Evolutionary conservation across 2,113 vertebrate genomes (phyloP).

Genomic region (Axis porcinus): DNA sequence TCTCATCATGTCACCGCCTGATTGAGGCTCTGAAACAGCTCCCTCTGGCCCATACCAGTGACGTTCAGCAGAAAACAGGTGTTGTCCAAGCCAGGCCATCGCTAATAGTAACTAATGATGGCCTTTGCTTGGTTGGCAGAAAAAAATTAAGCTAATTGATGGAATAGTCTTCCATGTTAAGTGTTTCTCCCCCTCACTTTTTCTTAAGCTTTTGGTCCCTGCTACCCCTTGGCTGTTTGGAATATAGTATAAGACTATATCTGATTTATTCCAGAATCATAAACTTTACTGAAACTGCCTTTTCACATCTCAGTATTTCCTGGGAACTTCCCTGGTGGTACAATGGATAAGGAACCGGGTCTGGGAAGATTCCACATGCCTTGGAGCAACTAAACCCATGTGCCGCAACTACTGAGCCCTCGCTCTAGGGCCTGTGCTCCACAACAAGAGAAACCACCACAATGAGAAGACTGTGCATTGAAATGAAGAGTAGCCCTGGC

Average conservation of each 20-base stretch:
- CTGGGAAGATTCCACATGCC: neutral
- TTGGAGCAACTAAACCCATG: neutral
- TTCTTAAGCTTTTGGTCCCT: neutral
- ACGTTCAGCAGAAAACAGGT: neutral
- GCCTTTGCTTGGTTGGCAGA: conserved; percentile 17
- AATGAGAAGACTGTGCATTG: neutral
- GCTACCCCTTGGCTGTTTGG: neutral
- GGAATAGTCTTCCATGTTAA: conserved; percentile 6
- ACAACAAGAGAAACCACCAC: neutral
- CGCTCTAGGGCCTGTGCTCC: neutral
- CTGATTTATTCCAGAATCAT: neutral
- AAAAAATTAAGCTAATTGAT: conserved; percentile 54
- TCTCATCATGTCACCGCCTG: conserved; percentile 47
- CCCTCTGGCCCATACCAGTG: conserved; percentile 25
- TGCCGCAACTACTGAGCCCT: neutral
- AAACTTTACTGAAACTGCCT: neutral
- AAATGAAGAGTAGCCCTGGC: neutral
- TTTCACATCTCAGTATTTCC: neutral
- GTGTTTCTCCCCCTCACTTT: conserved; percentile 22
- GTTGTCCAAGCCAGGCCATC: neutral
- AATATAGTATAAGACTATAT: neutral
- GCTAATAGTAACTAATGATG: conserved; percentile 26
- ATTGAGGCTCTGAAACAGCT: conserved; percentile 28
- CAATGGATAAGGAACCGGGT: neutral
- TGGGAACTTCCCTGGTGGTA: neutral